Evolutionary conservation across 2,113 vertebrate genomes (phyloP), one percentile per base, ranked within the genome.

Genomic region (Tachysurus fulvidraco): DNA sequence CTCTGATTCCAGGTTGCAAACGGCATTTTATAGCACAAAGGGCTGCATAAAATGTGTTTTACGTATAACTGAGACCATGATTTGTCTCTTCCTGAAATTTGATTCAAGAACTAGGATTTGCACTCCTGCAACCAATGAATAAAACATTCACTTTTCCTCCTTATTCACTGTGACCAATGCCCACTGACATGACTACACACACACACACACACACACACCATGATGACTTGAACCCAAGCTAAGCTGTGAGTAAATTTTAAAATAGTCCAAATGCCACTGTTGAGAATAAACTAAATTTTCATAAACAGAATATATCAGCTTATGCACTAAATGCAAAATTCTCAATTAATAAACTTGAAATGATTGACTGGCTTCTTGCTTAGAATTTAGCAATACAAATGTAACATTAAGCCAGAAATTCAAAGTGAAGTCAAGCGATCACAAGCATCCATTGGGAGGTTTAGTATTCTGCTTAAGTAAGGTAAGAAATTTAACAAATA

Each of bases 281-380:
- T 77, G 3, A 50, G 71, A 54, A 77, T 13, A 6, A 52, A n/a
- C 46, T n/a, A 77, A 25, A 46, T 25, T 25, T 10, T 46, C 41
- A 16, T 73, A 23, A 50, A 74, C 46, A 54, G 54, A 77, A 3
- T 16, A 6, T 16, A 52, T 77, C 7, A 69, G 30, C n/a, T 54
- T 16, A 54, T 78, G 25, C 3, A 16, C 25, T 78, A 6, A 28
- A 28, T 8, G 25, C 52, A 54, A 54, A 17, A 28, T 77, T 77
- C 12, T 77, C 50, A 54, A 77, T 77, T 54, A 77, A 25, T 54
- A n/a, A 77, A 77, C 73, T 50, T 52, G 74, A 77, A 78, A 78
- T 9, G 50, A 78, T 54, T 54, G 25, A 54, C 25, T 8, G 25
- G 46, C 7, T 69, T 69, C 16, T 69, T 17, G 67, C 28, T 8